A percentile compares a stretch with the other conserved stretches of the same genome.
Evolutionary conservation across 2,888 invertebrate genomes (phyloP).

Genomic region (Cataglyphis altisquamis): DNA sequence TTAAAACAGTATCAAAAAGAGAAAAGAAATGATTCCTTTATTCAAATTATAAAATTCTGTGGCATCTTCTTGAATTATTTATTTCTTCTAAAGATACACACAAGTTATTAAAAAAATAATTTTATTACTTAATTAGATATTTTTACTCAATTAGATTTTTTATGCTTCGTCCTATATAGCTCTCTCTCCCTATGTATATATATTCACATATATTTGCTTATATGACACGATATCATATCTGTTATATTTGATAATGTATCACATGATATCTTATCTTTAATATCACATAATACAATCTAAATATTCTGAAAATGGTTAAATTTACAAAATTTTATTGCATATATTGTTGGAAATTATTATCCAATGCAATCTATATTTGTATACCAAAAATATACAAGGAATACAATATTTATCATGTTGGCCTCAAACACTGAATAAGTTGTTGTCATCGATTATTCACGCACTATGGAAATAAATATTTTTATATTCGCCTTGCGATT

Average conservation of each 20-base stretch:
- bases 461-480: background rate
- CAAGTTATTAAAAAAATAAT: background rate
- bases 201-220: background rate
- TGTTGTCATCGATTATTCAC: constrained; percentile 5
- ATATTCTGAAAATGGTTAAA: background rate
- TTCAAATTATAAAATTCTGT: background rate
- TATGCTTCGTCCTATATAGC: background rate
- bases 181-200: background rate
- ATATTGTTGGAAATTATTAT: background rate
- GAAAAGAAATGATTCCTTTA: background rate
- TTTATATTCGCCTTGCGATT: background rate
- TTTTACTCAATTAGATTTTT: background rate
- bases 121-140: background rate
- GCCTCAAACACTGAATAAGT: background rate
- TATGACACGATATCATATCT: background rate
- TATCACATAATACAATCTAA: background rate
- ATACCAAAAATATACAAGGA: background rate
- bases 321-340: background rate
- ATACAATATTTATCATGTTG: background rate
- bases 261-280: background rate
- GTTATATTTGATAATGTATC: background rate
- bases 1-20: background rate
- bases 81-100: too few species aligned
- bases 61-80: background rate
- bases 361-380: background rate